Base-by-base conservation (phyloP, 2,888 invertebrate genomes). In the Monopis laevigella region DNA sequence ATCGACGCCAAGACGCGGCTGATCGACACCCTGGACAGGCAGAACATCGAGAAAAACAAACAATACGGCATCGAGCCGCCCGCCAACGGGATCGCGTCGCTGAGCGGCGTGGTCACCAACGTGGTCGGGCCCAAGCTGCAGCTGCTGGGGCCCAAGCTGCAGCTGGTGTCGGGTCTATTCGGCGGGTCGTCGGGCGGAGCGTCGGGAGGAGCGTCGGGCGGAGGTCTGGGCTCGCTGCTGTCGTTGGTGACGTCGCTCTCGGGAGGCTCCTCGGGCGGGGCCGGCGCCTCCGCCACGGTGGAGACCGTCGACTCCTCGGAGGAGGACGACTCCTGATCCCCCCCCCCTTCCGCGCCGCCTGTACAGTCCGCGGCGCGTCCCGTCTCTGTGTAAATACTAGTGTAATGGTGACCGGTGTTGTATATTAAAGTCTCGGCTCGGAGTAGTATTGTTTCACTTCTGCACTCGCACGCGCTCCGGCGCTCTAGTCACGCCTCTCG, bases 1-100 rank as follows among this genome's bases (percentile, higher is more conserved):
- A 83, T 92, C 70, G 92, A 92, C 58, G 86, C 90, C 39, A 92
- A 92, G 72, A 92, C 90, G 27, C 83, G 84, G 21, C 84, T 88
- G 52, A 81, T 92, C 45, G 82, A 84, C 42, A 84, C 85, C 39
- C 67, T 92, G 59, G 92, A 92, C 67, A 83, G 82, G 40, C 69
- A 86, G 50, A 92, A 92, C 69, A 85, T 89, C 52, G 88, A 84
- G 54, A 87, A 92, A 65, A 92, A 92, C 67, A 85, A 84, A 49
- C 87, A 87, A 54, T 88, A 86, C 59, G 87, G 88, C 36, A 92
- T 92, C 56, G 86, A 86, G 54, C 56, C 84, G 8, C 88, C 87
- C n/a, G 73, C 82, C 38, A 82, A 82, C 41, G 84, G 84, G 1
- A 83, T 88, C 12, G 58, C 67, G 13, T 81, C 82, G 29, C 74